Evolutionary conservation across 64 coral and sea anemone genomes (phyloP).

Genomic region (Dendronephthya gigantea): DNA sequence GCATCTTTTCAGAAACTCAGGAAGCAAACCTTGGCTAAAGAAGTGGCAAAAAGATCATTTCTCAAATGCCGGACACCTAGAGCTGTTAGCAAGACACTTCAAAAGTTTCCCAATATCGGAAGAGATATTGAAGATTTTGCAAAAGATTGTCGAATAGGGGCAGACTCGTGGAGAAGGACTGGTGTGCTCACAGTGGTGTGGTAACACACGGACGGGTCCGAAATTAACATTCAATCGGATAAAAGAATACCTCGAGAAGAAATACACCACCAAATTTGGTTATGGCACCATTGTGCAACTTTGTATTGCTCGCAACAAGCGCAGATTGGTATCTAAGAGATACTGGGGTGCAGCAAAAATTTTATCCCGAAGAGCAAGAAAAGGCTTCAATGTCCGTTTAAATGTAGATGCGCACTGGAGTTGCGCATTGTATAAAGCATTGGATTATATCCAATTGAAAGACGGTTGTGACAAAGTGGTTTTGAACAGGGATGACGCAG

Average conservation of each 20-base stretch:
- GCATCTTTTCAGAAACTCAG: neutral
- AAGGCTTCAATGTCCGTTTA: slow-evolving; percentile 4
- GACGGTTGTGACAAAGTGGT: slow-evolving; percentile 13
- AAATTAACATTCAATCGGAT: slow-evolving; percentile 4
- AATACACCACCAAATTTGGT: slow-evolving; percentile 11
- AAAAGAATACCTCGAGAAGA: slow-evolving; percentile 1
- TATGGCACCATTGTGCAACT: slow-evolving; percentile 18
- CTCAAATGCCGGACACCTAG: neutral
- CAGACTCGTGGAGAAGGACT: slow-evolving; percentile 13
- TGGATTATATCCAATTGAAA: neutral
- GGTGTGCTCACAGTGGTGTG: neutral
- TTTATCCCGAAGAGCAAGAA: slow-evolving; percentile 16
- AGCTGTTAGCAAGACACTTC: neutral
- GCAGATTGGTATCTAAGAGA: slow-evolving; percentile 3
- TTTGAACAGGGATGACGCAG: slow-evolving; percentile 5
- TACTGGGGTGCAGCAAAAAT: slow-evolving; percentile 13
- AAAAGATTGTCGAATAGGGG: slow-evolving; percentile 13
- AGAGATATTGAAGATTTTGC: slow-evolving; percentile 12
- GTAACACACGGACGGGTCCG: neutral
- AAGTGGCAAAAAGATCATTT: slow-evolving; percentile 14
- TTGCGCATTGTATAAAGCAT: slow-evolving; percentile 10
- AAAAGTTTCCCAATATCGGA: neutral
- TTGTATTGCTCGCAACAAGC: slow-evolving; percentile 10
- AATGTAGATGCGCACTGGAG: slow-evolving; percentile 14
- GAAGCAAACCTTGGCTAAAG: neutral